Conservation (phyloP, 2,113 vertebrate genomes). For the Pseudonaja textilis region DNA sequence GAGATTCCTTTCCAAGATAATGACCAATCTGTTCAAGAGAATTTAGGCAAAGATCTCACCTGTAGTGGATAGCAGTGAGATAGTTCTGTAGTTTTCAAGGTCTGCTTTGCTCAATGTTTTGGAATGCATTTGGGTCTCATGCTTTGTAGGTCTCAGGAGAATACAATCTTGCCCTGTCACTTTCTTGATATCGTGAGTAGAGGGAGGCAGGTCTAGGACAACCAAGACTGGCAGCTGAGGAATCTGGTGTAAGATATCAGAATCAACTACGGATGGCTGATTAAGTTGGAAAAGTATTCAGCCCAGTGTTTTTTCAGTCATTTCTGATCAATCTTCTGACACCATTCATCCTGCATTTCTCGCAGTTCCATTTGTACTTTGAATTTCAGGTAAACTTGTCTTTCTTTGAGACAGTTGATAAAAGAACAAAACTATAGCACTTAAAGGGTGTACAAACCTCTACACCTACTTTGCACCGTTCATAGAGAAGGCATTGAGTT, state of each 20-base stretch:
- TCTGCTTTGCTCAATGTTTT: neutral
- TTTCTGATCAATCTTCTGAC: neutral
- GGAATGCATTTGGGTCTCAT: neutral
- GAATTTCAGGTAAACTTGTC: neutral
- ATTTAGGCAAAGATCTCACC: neutral
- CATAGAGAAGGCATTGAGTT: neutral
- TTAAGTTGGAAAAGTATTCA: neutral
- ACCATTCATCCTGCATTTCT: neutral
- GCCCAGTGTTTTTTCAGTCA: neutral
- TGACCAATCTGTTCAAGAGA: neutral
- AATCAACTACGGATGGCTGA: neutral
- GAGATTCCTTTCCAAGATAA: neutral
- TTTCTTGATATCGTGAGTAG: neutral
- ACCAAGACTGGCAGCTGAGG: neutral
- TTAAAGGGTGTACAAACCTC: neutral
- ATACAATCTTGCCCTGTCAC: neutral
- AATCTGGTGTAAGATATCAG: neutral
- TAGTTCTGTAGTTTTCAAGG: neutral
- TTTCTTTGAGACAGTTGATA: neutral
- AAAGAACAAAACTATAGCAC: neutral
- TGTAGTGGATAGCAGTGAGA: neutral
- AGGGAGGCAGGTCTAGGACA: neutral
- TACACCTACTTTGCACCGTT: neutral
- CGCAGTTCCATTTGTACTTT: neutral
- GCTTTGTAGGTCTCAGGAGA: neutral